Evolutionary conservation across 2,113 vertebrate species (phyloP).

Genomic region (Atherinomorus stipes): DNA sequence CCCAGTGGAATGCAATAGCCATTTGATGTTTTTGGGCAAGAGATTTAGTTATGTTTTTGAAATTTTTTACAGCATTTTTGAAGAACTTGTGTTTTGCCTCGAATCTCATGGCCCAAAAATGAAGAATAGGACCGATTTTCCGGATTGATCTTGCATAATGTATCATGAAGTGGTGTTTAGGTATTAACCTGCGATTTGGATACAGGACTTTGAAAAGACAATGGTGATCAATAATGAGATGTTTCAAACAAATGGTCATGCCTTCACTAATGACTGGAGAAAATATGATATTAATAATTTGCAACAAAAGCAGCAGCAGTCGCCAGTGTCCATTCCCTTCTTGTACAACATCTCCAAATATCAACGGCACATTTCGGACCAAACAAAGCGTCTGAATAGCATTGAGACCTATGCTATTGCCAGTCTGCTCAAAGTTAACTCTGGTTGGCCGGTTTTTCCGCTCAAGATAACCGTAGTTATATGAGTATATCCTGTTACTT

Average conservation of each 20-base stretch:
- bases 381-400: conserved; percentile 5
- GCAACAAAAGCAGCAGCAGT: conserved; percentile 4
- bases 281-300: background rate
- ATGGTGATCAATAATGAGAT: background rate
- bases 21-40: too few species aligned
- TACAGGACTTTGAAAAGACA: background rate
- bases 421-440: background rate
- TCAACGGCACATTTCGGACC: background rate
- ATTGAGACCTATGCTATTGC: conserved; percentile 1
- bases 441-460: background rate
- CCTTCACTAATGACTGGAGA: background rate
- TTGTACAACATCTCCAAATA: conserved; percentile 9
- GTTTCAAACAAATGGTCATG: background rate
- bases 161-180: too few species aligned
- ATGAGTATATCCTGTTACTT: background rate
- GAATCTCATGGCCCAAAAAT: too few species aligned
- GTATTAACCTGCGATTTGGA: too few species aligned
- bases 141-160: too few species aligned
- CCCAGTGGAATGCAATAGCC: too few species aligned
- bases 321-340: background rate
- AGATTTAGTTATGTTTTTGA: too few species aligned
- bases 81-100: too few species aligned
- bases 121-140: too few species aligned
- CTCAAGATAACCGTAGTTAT: background rate
- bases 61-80: too few species aligned